phyloP scores from a whole-genome alignment of 2,888 invertebrate genomes.

The Allygus modestus region DNA sequence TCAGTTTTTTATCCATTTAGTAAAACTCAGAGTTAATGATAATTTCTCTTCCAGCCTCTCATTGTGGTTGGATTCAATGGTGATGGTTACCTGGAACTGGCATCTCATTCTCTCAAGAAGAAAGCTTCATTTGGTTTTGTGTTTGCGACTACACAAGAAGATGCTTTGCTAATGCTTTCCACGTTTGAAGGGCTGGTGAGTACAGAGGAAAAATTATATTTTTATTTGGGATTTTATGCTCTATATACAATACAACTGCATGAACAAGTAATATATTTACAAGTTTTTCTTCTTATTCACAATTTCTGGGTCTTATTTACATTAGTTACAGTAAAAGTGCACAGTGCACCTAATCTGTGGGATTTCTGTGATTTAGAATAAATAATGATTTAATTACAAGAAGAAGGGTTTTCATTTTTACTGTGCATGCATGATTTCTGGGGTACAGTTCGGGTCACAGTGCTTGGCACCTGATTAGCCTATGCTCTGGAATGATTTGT shows the following conservation, averaged over 20 bases:
- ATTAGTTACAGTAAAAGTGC: no score
- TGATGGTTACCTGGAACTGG: slow-evolving; percentile 86
- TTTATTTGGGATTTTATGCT: not conserved
- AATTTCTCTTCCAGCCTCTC: slow-evolving; percentile 76
- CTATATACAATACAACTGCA: not conserved
- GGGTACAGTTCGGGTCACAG: no score
- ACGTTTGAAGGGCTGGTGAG: slow-evolving; percentile 76
- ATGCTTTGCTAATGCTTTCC: slow-evolving; percentile 84
- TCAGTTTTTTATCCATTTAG: no score
- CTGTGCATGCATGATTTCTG: no score
- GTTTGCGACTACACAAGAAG: slow-evolving; percentile 83
- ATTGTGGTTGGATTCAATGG: slow-evolving; percentile 88
- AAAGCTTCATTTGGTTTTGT: slow-evolving; percentile 85
- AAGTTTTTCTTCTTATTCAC: not conserved
- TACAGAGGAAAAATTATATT: slow-evolving; percentile 8
- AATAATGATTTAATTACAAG: no score
- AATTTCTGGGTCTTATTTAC: no score
- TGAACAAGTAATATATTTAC: not conserved
- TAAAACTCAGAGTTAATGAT: not conserved
- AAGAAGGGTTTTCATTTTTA: no score
- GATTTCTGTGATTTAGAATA: no score
- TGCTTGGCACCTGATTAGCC: no score
- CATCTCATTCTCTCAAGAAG: slow-evolving; percentile 83
- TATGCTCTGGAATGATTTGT: no score
- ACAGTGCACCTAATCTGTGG: no score